phyloP scores from a whole-genome alignment of 1,140 invertebrate species.

The Drosophila kohkoa region DNA sequence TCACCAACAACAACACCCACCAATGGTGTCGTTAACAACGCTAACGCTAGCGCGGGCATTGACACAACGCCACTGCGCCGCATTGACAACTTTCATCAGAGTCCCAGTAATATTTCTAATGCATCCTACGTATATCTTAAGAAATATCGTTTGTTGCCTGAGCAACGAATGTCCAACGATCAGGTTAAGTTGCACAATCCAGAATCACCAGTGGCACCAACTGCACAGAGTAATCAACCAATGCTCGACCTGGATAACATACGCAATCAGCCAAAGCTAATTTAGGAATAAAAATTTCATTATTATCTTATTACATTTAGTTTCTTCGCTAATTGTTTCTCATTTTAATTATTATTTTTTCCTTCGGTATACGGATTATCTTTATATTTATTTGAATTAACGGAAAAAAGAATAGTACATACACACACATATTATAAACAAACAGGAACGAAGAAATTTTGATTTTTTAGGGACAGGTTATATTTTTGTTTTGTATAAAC shows the following conservation, averaged over 20 bases:
- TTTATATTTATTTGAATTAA: constrained; percentile 42
- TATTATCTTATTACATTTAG: constrained; percentile 30
- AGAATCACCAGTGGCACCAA: constrained; percentile 21
- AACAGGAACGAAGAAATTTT: constrained; percentile 34
- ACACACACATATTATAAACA: constrained; percentile 37
- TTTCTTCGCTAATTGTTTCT: constrained; percentile 38
- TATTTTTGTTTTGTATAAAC: constrained; percentile 30
- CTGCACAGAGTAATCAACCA: constrained; percentile 35
- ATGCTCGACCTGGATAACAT: constrained; percentile 75
- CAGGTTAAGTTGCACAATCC: constrained; percentile 20
- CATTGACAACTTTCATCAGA: constrained; percentile 65
- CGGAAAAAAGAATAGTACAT: constrained; percentile 37
- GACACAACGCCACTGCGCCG: constrained; percentile 56
- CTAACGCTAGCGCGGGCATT: not conserved
- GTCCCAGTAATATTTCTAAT: constrained; percentile 78
- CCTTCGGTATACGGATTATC: constrained; percentile 57
- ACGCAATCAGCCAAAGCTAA: constrained; percentile 70
- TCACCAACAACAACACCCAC: constrained; percentile 15
- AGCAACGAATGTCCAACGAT: constrained; percentile 57
- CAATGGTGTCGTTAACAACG: constrained; percentile 1
- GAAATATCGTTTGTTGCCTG: constrained; percentile 75
- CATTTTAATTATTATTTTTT: constrained; percentile 17
- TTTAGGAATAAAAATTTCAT: constrained; percentile 42
- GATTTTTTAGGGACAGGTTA: constrained; percentile 44
- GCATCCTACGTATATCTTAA: constrained; percentile 80